Base-by-base conservation (phyloP, 2,797 vertebrate genomes). In the Periparus ater region DNA sequence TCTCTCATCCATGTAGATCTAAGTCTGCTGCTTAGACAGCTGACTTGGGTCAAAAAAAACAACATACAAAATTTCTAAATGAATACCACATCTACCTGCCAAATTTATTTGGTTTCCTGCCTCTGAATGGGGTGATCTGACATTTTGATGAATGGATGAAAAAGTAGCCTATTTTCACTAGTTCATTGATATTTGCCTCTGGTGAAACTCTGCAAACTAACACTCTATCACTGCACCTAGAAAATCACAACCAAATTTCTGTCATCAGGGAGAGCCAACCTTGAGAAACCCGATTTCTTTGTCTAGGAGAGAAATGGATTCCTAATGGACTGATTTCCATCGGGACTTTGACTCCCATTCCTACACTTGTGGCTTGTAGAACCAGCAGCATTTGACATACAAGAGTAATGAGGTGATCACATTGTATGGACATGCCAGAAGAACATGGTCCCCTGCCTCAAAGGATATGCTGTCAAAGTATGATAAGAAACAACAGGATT, bases 81-180 rank as follows among this genome's bases (percentile, higher is more conserved):
- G 17, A 71, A 45, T 51, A 74, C 20, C 36, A 45, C 50, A 72
- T 55, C 42, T 67, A 78, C 34, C 11, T 63, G 57, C 38, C 93
- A 68, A 68, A 61, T 73, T 88, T 75, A 45, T 54, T 54, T 2
- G 11, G 40, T 81, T 88, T 81, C 19, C 47, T 78, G 18, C 50
- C 66, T 89, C 70, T 81, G 51, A 11, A 30, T 63, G 62, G 45
- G 34, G 45, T 6, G 15, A 63, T 29, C 23, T 67, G 84, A 60
- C 23, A 27, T 86, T 77, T 71, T 92, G 86, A 89, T 63, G 29
- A 86, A 94, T 86, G 73, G 40, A 84, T 84, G 29, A 65, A 93
- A 93, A 91, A 15, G 53, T 61, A 92, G 23, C 29, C 74, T 78
- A 53, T 73, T 91, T 88, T 86, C 20, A 61, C n/a, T 45, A 51